phyloP scores from a whole-genome alignment of 2,113 vertebrate genomes.

The Delphinapterus leucas region DNA sequence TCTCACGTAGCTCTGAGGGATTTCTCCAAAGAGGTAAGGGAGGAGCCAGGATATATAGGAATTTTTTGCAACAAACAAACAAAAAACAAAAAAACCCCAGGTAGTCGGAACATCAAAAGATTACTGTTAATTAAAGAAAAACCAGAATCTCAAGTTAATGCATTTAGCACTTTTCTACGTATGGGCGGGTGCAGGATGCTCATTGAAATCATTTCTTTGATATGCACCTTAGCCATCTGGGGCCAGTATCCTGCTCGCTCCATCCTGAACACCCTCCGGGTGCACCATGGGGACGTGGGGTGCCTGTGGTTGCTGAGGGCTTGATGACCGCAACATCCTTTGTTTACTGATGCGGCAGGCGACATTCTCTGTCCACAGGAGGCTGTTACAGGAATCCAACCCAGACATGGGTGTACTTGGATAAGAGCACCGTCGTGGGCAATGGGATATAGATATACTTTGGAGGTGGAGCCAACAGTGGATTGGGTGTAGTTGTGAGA shows the following conservation, averaged over 20 bases:
- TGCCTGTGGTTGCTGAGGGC: neutral
- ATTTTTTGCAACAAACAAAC: neutral
- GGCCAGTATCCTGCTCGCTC: neutral
- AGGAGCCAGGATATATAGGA: neutral
- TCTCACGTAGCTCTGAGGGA: neutral
- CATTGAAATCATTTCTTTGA: neutral
- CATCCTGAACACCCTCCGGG: neutral
- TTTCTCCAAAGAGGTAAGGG: neutral
- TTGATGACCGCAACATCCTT: neutral
- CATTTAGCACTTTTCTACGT: neutral
- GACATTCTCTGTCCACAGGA: neutral
- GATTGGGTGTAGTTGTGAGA: neutral
- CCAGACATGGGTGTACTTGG: neutral
- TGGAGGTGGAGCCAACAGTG: neutral
- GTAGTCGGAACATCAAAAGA: neutral
- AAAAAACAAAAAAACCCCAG: neutral
- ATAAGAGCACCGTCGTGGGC: fast-evolving
- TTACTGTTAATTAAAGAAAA: neutral
- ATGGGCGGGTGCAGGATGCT: neutral
- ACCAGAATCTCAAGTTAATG: neutral
- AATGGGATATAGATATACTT: neutral
- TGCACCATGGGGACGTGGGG: neutral
- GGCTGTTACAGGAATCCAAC: neutral
- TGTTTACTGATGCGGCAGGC: neutral
- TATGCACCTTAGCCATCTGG: neutral